phyloP scores from a whole-genome alignment of 2,888 invertebrate genomes.

The Stegophylla sp. region DNA sequence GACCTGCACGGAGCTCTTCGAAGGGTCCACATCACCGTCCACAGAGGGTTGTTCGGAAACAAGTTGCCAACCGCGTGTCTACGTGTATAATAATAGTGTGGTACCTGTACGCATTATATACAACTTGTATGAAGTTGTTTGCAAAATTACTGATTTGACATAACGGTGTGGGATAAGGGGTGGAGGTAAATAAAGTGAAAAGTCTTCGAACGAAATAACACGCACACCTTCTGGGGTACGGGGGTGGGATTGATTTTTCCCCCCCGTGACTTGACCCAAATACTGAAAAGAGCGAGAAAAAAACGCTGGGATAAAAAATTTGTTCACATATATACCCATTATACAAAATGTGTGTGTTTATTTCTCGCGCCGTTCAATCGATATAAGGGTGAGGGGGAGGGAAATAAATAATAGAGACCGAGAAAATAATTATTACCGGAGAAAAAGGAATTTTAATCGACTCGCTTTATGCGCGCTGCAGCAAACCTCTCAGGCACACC shows the following conservation, averaged over 20 bases:
- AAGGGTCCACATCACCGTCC: too few relatives aligned
- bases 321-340: not conserved
- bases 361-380: not conserved
- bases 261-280: conserved; percentile 4
- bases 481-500: not conserved
- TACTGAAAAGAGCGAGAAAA: not conserved
- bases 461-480: not conserved
- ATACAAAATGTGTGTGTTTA: too few relatives aligned
- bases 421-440: not conserved
- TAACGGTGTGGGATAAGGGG: not conserved
- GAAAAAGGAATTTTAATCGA: conserved; percentile 4
- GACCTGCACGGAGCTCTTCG: too few relatives aligned
- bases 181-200: not conserved
- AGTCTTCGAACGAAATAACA: conserved; percentile 21
- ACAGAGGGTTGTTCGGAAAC: conserved; percentile 19
- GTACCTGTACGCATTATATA: too few relatives aligned
- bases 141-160: not conserved
- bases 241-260: not conserved
- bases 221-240: not conserved
- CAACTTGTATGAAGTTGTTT: not conserved
- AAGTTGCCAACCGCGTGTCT: not conserved
- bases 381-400: not conserved
- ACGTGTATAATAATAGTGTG: too few relatives aligned
- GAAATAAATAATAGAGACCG: not conserved
- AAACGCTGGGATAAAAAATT: not conserved